Conservation (phyloP, 1,140 invertebrate genomes). For the Megalopta genalis region DNA sequence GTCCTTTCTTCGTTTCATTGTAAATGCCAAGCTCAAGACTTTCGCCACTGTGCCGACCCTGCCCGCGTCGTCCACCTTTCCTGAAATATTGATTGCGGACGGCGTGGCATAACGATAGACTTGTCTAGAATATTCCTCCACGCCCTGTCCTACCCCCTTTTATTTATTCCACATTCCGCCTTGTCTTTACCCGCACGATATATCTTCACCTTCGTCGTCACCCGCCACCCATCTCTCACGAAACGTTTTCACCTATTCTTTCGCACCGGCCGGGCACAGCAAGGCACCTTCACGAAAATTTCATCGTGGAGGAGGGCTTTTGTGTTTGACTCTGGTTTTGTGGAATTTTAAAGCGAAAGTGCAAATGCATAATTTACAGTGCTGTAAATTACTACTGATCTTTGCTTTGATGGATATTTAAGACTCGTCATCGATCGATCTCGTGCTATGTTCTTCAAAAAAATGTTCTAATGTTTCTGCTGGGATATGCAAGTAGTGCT, state of each 20-base stretch:
- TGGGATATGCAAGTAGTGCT: too few species aligned
- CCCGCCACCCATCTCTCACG: neutral
- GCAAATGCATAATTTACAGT: too few species aligned
- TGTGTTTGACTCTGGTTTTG: neutral
- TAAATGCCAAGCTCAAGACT: constrained; percentile 63
- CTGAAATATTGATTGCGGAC: constrained; percentile 69
- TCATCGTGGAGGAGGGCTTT: constrained; percentile 34
- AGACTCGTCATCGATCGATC: too few species aligned
- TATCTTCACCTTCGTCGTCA: neutral
- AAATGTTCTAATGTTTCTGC: too few species aligned
- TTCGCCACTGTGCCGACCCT: constrained; percentile 50
- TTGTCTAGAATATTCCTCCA: constrained; percentile 63
- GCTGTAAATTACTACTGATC: too few species aligned
- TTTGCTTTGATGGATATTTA: too few species aligned
- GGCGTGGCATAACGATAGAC: constrained; percentile 62
- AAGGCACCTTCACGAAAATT: constrained; percentile 41
- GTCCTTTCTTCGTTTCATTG: constrained; percentile 69
- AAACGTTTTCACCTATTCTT: neutral
- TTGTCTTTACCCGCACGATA: constrained; percentile 15
- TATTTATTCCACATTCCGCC: constrained; percentile 49
- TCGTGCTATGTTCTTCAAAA: too few species aligned
- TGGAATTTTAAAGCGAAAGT: neutral
- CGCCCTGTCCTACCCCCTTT: constrained; percentile 28
- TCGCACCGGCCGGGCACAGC: neutral
- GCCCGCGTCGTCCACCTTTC: constrained; percentile 62